Evolutionary conservation across 1,140 invertebrate species (phyloP).

Genomic region (Ceratoteleas bidentatus): DNA sequence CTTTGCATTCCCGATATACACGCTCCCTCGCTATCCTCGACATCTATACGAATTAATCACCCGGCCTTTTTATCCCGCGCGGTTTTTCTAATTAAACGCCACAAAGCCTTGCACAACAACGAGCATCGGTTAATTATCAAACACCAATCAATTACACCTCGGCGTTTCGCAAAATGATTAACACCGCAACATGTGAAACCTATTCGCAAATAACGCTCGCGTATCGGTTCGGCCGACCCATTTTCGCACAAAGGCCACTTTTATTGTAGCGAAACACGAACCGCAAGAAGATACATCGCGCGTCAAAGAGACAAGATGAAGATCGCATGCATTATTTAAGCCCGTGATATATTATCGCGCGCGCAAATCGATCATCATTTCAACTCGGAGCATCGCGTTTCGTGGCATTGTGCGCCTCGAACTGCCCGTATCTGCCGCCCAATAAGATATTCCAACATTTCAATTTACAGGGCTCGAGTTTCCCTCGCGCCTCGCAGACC

Average conservation of each 20-base stretch:
- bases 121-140: conserved; percentile 26
- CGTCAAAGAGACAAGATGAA: conserved; percentile 55
- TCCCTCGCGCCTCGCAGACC: too few species aligned
- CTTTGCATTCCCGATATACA: too few species aligned
- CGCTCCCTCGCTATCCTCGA: too few species aligned
- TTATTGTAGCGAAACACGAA: conserved; percentile 70
- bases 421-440: conserved; percentile 1
- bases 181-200: conserved; percentile 37
- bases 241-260: conserved; percentile 73
- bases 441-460: conserved; percentile 5
- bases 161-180: conserved; percentile 32
- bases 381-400: conserved; percentile 21
- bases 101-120: conserved; percentile 2
- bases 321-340: conserved; percentile 57
- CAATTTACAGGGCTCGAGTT: too few species aligned
- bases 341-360: conserved; percentile 56
- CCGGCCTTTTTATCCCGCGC: background rate
- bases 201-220: conserved; percentile 50
- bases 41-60: conserved; percentile 1
- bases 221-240: conserved; percentile 69
- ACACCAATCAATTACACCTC: conserved; percentile 35
- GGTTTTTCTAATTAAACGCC: conserved; percentile 13
- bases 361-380: conserved; percentile 51
- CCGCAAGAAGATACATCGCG: conserved; percentile 42
- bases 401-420: conserved; percentile 16